A percentile compares a stretch with the other conserved stretches of the same genome.
Conservation (phyloP, 2,888 invertebrate species). For the Dynastes maya region DNA sequence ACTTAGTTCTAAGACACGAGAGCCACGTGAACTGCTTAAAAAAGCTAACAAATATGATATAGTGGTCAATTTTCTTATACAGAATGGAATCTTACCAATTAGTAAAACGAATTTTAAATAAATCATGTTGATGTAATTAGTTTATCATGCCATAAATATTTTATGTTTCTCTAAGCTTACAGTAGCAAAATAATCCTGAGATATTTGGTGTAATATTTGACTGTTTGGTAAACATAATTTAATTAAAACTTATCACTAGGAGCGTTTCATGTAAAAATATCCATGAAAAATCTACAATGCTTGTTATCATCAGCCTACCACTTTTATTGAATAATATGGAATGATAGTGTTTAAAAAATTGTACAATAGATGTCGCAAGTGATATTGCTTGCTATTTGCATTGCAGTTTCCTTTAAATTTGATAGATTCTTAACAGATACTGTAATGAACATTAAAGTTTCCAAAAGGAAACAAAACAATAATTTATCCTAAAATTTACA, state of each 20-base stretch:
- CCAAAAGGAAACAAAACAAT: too few species aligned
- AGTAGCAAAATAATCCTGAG: constrained; percentile 26
- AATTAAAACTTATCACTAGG: constrained; percentile 9
- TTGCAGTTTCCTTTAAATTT: too few species aligned
- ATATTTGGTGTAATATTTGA: background rate
- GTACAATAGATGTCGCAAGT: too few species aligned
- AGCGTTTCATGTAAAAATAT: background rate
- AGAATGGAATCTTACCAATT: constrained; percentile 6
- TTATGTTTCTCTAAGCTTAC: background rate
- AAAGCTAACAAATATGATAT: constrained; percentile 24
- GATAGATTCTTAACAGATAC: too few species aligned
- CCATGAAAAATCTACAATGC: background rate
- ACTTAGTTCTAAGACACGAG: constrained; percentile 87
- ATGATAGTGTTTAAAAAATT: too few species aligned
- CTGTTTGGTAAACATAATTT: constrained; percentile 28
- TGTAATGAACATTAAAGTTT: too few species aligned
- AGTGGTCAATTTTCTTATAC: background rate
- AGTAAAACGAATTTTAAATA: constrained; percentile 18
- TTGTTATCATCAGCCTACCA: too few species aligned
- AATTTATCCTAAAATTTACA: too few species aligned
- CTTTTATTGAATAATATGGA: too few species aligned
- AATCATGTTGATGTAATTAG: constrained; percentile 11
- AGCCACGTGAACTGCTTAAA: constrained; percentile 64
- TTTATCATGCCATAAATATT: background rate
- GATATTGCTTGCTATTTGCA: too few species aligned